Conservation (phyloP, 2,797 vertebrate genomes). For the Hydrophis major region DNA sequence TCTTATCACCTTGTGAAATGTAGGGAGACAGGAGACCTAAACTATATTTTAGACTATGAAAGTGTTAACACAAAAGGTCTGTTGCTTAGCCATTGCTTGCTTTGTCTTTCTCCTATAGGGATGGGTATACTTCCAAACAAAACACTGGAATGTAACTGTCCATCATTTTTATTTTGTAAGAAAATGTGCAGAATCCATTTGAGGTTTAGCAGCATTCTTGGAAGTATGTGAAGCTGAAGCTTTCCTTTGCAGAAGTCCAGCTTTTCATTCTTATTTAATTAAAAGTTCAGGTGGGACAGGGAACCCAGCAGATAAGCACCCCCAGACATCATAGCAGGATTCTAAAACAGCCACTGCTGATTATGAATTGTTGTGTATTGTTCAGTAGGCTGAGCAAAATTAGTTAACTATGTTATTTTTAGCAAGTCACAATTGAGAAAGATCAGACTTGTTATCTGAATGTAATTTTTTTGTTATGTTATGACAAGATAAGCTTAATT, state of each 20-base stretch:
- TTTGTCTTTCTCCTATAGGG: background rate
- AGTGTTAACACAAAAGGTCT: background rate
- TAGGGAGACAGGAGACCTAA: background rate
- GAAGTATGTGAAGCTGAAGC: background rate
- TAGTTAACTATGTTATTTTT: background rate
- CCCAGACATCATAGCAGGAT: background rate
- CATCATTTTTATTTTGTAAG: no score
- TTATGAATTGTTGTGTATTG: background rate
- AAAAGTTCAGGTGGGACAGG: background rate
- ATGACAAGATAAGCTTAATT: background rate
- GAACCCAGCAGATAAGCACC: background rate
- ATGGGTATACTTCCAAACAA: background rate
- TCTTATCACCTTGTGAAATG: background rate
- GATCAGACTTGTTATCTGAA: background rate
- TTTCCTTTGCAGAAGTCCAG: background rate
- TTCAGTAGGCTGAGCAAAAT: background rate
- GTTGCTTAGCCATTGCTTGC: background rate
- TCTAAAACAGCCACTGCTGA: background rate
- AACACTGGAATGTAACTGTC: no score
- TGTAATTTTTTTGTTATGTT: background rate
- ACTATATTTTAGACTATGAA: background rate
- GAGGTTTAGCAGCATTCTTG: background rate
- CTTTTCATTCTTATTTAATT: background rate
- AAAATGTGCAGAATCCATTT: background rate
- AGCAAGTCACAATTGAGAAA: background rate